Percentiles rank a stretch among this genome's conserved stretches.
phyloP scores from a whole-genome alignment of 2,797 vertebrate species.

The Muscicapa striata region DNA sequence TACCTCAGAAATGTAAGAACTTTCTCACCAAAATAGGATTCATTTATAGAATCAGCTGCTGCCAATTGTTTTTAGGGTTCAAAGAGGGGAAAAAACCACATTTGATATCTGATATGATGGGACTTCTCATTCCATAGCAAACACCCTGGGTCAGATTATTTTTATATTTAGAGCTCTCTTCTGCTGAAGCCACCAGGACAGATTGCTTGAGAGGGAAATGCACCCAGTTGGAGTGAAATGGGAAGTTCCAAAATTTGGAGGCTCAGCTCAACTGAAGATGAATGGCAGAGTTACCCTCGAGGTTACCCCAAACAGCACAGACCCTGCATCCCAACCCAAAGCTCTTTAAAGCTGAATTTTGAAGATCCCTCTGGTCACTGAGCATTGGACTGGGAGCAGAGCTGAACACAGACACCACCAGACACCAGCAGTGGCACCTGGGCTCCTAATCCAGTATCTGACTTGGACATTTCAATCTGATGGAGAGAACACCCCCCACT shows the following conservation, averaged over 20 bases:
- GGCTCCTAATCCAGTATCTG: neutral
- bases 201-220: neutral
- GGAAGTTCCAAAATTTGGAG: neutral
- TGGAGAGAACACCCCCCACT: neutral
- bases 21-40: neutral
- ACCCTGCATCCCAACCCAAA: neutral
- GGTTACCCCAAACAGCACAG: neutral
- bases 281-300: accelerated
- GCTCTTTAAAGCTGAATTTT: neutral
- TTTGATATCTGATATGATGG: neutral
- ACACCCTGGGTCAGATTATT: accelerated
- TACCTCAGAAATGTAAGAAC: neutral
- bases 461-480: neutral
- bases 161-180: neutral
- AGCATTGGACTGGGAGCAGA: neutral
- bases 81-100: neutral
- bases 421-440: neutral
- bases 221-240: neutral
- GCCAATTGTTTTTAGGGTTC: neutral
- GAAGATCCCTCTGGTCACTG: neutral
- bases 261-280: neutral
- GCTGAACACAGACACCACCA: neutral
- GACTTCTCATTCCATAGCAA: neutral
- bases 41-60: neutral
- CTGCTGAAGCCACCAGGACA: neutral